These are phyloP conservation scores for Sesamia nonagrioides DNA, from an alignment of 1,140 invertebrate genomes.

Conservation along the genomic window DNA sequence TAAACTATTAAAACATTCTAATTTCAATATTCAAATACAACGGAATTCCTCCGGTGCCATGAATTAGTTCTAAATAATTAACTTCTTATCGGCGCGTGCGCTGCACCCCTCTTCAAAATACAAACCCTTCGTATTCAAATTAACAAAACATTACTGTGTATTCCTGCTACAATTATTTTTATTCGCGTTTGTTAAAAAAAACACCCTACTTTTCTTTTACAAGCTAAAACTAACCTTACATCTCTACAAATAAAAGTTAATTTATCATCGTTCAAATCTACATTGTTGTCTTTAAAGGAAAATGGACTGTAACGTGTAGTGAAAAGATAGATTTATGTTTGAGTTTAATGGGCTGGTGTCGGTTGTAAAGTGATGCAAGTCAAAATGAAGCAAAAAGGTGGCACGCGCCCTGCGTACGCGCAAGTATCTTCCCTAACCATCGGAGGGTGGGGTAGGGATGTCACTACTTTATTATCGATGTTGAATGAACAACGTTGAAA, in stretches of 20 bases:
- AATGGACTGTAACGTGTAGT: conserved; percentile 18
- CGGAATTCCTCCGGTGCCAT: conserved; percentile 68
- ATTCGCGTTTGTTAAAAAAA: conserved; percentile 71
- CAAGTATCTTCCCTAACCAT: conserved; percentile 82
- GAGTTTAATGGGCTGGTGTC: conserved; percentile 46
- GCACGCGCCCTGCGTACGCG: conserved; percentile 81
- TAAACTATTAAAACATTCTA: conserved; percentile 28
- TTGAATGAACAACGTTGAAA: neutral
- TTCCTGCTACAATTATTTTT: conserved; percentile 82
- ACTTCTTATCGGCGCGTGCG: conserved; percentile 79
- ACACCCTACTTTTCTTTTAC: conserved; percentile 60
- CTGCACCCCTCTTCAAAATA: conserved; percentile 69
- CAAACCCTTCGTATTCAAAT: conserved; percentile 80
- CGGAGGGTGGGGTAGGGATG: conserved; percentile 73
- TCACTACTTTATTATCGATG: conserved; percentile 52
- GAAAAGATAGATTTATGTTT: conserved; percentile 53
- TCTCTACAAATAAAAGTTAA: neutral
- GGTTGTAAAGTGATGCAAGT: conserved; percentile 69
- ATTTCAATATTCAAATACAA: conserved; percentile 58
- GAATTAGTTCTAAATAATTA: conserved; percentile 85
- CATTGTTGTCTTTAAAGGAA: neutral
- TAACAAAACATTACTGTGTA: conserved; percentile 84
- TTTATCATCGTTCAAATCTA: neutral
- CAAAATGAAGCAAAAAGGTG: conserved; percentile 81
- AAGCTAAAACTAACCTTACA: neutral